phyloP scores from a whole-genome alignment of 2,797 vertebrate species.

The Prunella strophiata region DNA sequence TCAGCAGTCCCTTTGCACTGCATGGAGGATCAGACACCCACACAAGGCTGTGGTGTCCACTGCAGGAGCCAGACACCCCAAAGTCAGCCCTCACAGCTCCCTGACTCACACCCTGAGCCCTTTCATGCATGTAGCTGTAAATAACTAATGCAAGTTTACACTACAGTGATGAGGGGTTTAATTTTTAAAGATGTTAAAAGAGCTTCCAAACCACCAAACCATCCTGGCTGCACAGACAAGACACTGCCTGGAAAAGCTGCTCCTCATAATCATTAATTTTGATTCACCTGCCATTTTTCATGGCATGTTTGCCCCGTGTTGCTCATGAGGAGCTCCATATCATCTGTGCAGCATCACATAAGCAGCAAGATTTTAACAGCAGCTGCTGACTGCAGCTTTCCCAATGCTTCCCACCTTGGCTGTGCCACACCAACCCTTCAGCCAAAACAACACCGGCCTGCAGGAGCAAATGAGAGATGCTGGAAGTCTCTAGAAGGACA shows the following conservation, averaged over 20 bases:
- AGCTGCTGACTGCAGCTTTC: background rate
- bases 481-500: background rate
- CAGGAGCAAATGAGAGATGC: background rate
- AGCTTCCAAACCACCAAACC: background rate
- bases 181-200: constrained; percentile 19
- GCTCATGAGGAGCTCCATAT: background rate
- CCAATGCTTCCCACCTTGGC: background rate
- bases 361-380: background rate
- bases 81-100: background rate
- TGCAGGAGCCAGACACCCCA: background rate
- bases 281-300: background rate
- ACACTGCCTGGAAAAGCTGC: background rate
- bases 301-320: background rate
- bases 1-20: background rate
- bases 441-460: background rate
- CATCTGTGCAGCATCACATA: background rate
- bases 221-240: background rate
- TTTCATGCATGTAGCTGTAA: constrained; percentile 26
- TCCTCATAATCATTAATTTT: background rate
- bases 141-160: constrained; percentile 38
- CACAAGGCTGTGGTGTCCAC: background rate
- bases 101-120: background rate
- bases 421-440: background rate
- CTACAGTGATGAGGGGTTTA: background rate
- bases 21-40: background rate